Evolutionary conservation across 2,113 vertebrate genomes (phyloP).

Genomic region (Pelecanoides urinatrix): DNA sequence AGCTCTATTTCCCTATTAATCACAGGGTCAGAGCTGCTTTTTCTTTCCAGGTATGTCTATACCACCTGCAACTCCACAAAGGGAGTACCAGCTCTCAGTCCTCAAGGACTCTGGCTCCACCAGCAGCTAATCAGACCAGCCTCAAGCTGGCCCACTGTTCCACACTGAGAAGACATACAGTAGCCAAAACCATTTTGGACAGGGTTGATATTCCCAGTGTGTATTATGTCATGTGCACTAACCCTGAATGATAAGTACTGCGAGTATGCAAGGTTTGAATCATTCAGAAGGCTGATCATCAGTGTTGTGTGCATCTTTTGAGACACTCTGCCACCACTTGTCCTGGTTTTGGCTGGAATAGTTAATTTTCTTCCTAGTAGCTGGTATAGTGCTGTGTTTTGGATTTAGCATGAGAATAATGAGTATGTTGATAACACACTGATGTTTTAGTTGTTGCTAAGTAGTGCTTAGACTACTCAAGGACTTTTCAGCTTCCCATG

Average conservation of each 20-base stretch:
- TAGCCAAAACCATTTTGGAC: neutral
- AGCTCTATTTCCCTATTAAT: neutral
- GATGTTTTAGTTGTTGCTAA: too few relatives aligned
- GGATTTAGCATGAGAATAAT: too few relatives aligned
- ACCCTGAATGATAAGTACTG: neutral
- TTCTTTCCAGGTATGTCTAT: neutral
- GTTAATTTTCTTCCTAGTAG: too few relatives aligned
- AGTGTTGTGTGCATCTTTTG: neutral
- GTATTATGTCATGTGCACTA: neutral
- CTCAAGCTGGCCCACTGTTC: neutral
- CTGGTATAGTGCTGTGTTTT: too few relatives aligned
- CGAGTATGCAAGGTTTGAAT: neutral
- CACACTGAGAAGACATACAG: neutral
- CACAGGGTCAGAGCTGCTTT: neutral
- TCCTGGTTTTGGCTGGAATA: too few relatives aligned
- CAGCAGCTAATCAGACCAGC: neutral
- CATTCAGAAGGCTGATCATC: neutral
- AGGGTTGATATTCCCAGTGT: neutral
- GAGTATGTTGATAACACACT: too few relatives aligned
- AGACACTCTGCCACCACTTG: neutral
- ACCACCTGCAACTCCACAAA: neutral
- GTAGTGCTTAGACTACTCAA: too few relatives aligned
- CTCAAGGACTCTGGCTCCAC: neutral
- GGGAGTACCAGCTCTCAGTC: neutral
- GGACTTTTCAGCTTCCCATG: too few relatives aligned